A percentile compares a stretch with the other conserved stretches of the same genome.
Evolutionary conservation across 1,140 invertebrate genomes (phyloP).

Genomic region (Coboldia fuscipes): DNA sequence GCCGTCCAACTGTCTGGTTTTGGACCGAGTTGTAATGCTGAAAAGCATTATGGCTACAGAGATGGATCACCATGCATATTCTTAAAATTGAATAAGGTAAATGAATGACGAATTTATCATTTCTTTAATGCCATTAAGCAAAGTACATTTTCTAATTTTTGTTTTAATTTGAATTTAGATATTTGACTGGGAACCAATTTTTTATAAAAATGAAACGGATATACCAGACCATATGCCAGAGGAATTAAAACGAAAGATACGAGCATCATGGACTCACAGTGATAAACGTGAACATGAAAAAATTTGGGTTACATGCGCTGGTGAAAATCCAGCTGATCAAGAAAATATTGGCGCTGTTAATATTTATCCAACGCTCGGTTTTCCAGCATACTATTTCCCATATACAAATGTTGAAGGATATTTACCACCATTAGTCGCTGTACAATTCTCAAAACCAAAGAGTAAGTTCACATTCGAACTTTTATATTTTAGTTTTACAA

Average conservation of each 20-base stretch:
- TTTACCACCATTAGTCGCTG: conserved; percentile 70
- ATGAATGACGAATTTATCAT: background rate
- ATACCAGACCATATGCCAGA: no score
- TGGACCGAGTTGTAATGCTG: conserved; percentile 28
- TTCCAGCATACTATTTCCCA: conserved; percentile 59
- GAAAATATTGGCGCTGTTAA: conserved; percentile 73
- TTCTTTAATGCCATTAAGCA: background rate
- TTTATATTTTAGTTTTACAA: background rate
- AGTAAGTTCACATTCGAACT: conserved; percentile 34
- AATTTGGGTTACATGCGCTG: conserved; percentile 76
- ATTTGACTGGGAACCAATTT: no score
- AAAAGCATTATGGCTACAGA: conserved; percentile 55
- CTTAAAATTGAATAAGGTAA: conserved; percentile 55
- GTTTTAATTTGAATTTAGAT: no score
- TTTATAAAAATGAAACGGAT: no score
- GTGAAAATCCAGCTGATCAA: conserved; percentile 72
- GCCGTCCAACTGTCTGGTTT: conserved; percentile 10
- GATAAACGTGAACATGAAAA: no score
- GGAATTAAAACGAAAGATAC: no score
- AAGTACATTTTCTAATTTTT: no score
- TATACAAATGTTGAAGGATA: conserved; percentile 63
- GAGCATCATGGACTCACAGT: no score
- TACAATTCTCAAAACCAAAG: conserved; percentile 61
- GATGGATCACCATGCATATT: conserved; percentile 59
- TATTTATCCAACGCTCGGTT: conserved; percentile 56